Base-by-base conservation (phyloP, 2,888 invertebrate genomes). In the Cosmorhoe ocellata region DNA sequence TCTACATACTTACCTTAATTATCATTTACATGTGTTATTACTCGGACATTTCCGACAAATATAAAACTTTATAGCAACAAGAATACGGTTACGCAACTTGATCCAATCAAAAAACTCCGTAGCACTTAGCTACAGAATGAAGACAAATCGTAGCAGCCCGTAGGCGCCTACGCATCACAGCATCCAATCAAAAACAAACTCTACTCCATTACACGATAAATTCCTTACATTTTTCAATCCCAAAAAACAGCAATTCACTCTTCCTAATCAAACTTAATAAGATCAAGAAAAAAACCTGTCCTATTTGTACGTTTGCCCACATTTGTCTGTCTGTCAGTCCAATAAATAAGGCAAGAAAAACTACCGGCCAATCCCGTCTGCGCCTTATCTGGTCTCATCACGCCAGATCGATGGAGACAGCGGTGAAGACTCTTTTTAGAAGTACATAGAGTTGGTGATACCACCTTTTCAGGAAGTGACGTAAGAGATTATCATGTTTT, bases 311-410 rank as follows among this genome's bases (percentile, higher is more conserved):
- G 65, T 71, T 77, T 65, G 74, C 73, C 73, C 80, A 81, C 88
- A 89, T 89, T 89, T 85, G 85, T 89, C 83, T 71, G 77, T 73
- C 81, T 71, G 84, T 79, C 81, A 67, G 79, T 73, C 69, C 79
- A 81, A 89, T 89, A 88, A 89, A 88, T 89, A 88, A 89, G 73
- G 72, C 66, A 76, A 76, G 82, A 81, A 75, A 79, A 76, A 82
- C 71, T 69, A 66, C 67, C 62, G 74, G 81, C 76, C 84, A 80
- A 81, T 81, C 81, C 75, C 77, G 84, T 81, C 87, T 89, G 89
- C 66, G 77, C 77, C 84, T 82, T 89, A 88, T 89, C 90, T 82
- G 69, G 76, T 60, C 78, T 76, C 83, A 84, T 85, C 85, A 78
- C 71, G 56, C 64, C 56, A 67, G 79, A 87, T 87, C 80, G 76